phyloP scores from a whole-genome alignment of 2,888 invertebrate genomes.

The Drosophila austrosaltans region DNA sequence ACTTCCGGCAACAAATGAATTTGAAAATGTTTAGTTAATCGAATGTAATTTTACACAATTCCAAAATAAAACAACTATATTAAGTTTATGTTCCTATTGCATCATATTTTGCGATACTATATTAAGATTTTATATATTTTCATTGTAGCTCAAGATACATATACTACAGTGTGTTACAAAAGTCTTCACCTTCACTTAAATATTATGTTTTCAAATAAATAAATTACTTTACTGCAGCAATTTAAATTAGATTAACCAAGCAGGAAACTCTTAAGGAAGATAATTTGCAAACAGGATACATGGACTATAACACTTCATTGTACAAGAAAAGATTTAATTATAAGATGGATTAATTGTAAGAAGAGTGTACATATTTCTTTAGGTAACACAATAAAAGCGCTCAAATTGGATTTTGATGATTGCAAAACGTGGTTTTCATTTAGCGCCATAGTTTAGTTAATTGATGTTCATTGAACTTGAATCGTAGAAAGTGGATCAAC shows the following conservation, averaged over 20 bases:
- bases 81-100: neutral
- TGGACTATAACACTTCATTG: no score
- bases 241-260: no score
- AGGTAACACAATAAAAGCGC: neutral
- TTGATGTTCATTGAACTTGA: slow-evolving; percentile 7
- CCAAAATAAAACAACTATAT: neutral
- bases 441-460: neutral
- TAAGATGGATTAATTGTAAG: no score
- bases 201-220: no score
- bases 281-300: no score
- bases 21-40: no score
- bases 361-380: no score
- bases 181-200: no score
- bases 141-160: neutral
- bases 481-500: slow-evolving; percentile 1
- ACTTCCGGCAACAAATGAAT: no score
- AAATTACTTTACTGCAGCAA: no score
- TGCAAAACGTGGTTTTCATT: neutral
- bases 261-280: no score
- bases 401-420: neutral
- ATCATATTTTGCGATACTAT: neutral
- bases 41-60: neutral
- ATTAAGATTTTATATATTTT: neutral
- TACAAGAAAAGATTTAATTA: no score
- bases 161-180: neutral